Evolutionary conservation across 2,113 vertebrate genomes (phyloP).

Genomic region (Riparia riparia): DNA sequence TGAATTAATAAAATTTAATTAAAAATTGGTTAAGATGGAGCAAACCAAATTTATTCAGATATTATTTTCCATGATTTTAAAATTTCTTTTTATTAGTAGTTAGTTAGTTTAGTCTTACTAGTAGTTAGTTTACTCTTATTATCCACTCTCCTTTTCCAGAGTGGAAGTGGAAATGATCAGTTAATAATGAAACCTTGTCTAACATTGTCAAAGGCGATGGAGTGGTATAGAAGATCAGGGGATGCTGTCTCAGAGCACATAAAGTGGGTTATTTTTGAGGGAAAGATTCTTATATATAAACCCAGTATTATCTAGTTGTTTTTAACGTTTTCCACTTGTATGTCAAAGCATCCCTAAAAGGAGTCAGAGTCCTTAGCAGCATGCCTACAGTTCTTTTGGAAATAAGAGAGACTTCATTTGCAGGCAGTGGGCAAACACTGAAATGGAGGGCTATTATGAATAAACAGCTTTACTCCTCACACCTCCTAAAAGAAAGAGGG

Average conservation of each 20-base stretch:
- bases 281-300: not conserved
- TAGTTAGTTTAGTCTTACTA: not conserved
- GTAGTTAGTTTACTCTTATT: not conserved
- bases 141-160: not conserved
- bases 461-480: not conserved
- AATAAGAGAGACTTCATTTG: not conserved
- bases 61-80: not conserved
- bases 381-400: not conserved
- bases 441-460: not conserved
- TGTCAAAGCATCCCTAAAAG: not conserved
- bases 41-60: not conserved
- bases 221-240: not conserved
- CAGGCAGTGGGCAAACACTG: not conserved
- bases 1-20: not conserved
- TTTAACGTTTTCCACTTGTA: not conserved
- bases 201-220: not conserved
- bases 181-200: not conserved
- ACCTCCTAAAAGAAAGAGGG: not conserved
- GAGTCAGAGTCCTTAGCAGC: not conserved
- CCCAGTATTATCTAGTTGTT: not conserved
- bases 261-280: not conserved
- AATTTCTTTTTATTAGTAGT: not conserved
- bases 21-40: not conserved
- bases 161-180: not conserved
- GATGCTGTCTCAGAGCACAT: accelerated